Evolutionary conservation across 2,888 invertebrate genomes (phyloP).

Genomic region (Coleophora flavipennella): DNA sequence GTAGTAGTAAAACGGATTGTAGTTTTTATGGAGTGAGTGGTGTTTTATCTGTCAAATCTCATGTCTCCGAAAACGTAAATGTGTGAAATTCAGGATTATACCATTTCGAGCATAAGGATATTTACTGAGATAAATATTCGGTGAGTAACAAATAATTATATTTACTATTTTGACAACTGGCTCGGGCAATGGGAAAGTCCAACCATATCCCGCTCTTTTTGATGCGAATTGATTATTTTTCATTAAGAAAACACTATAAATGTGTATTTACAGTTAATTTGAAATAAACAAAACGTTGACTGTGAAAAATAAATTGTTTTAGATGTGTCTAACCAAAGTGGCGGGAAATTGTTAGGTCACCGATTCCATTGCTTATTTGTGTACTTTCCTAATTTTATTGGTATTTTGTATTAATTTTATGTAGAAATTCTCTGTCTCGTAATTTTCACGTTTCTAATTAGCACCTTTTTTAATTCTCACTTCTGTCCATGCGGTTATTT

Average conservation of each 20-base stretch:
- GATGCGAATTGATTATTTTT: conserved; percentile 39
- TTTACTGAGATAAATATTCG: conserved; percentile 77
- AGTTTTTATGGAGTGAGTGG: conserved; percentile 69
- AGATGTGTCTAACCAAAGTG: no score
- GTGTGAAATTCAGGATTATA: conserved; percentile 81
- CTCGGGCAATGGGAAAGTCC: conserved; percentile 56
- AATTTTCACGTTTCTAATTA: not conserved
- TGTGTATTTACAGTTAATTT: not conserved
- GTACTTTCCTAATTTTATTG: not conserved
- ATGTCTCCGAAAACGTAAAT: conserved; percentile 71
- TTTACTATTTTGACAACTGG: conserved; percentile 35
- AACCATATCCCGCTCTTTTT: conserved; percentile 69
- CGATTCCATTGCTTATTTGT: conserved; percentile 9
- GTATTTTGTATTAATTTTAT: no score
- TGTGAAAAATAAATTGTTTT: no score
- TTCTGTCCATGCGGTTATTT: conserved; percentile 4
- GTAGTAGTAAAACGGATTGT: conserved; percentile 68
- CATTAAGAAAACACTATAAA: no score
- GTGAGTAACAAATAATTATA: conserved; percentile 64
- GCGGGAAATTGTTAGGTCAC: conserved; percentile 40
- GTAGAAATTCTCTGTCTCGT: no score
- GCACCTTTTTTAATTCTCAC: not conserved
- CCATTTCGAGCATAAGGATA: conserved; percentile 76
- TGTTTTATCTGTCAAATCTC: conserved; percentile 66
- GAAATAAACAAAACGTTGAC: no score